Conservation (phyloP, 2,888 invertebrate species). For the Oscheius myriophilus region DNA sequence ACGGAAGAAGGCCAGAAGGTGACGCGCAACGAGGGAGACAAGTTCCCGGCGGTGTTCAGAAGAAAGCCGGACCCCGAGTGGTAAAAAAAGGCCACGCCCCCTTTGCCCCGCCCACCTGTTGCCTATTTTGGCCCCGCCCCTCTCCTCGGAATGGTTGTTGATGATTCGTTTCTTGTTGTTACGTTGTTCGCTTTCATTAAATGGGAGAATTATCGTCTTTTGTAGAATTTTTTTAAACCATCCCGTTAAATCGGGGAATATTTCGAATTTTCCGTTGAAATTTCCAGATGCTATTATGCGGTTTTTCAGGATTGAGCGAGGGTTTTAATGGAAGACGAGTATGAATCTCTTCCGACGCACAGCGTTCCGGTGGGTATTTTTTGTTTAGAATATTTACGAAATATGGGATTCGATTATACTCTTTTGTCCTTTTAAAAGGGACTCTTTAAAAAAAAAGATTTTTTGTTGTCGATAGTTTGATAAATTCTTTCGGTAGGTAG, state of each 20-base stretch:
- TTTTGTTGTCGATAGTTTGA: too few species aligned
- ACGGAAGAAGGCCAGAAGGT: constrained; percentile 98
- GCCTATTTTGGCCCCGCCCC: background rate
- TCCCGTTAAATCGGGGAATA: too few species aligned
- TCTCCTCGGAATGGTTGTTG: background rate
- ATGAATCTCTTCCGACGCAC: constrained; percentile 66
- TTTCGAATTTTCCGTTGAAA: too few species aligned
- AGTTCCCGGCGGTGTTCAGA: constrained; percentile 82
- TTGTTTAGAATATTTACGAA: background rate
- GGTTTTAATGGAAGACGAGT: constrained; percentile 58
- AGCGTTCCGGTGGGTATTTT: constrained; percentile 54
- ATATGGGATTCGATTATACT: too few species aligned
- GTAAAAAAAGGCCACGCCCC: background rate
- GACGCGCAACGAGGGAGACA: constrained; percentile 89
- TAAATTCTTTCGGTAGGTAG: too few species aligned
- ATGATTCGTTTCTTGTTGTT: constrained; percentile 1
- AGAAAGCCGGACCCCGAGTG: constrained; percentile 77
- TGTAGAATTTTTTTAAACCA: background rate
- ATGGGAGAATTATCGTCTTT: background rate
- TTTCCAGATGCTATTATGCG: too few species aligned
- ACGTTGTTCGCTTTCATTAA: background rate
- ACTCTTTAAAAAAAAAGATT: too few species aligned
- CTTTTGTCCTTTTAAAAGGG: too few species aligned
- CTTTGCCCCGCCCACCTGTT: constrained; percentile 28
- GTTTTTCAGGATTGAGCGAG: constrained; percentile 8